These are phyloP conservation scores for Anas georgica DNA, from an alignment of 2,797 vertebrate genomes.

Conservation along the genomic window DNA sequence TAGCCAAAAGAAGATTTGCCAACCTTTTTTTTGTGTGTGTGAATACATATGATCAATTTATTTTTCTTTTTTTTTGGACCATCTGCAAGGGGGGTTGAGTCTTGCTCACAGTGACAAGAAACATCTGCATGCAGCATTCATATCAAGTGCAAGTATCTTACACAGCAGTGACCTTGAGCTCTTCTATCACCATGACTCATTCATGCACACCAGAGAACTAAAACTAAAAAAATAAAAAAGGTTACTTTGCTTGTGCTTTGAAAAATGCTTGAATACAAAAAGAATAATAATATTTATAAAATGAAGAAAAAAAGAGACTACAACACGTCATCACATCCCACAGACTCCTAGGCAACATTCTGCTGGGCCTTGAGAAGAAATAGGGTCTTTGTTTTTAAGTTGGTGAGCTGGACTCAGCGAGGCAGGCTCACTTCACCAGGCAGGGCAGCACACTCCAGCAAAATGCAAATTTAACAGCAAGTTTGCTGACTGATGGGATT, in stretches of 20 bases:
- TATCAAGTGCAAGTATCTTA: neutral
- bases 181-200: neutral
- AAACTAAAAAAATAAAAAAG: neutral
- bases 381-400: neutral
- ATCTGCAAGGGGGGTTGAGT: neutral
- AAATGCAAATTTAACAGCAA: neutral
- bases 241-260: neutral
- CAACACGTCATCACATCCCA: neutral
- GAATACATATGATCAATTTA: neutral
- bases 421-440: neutral
- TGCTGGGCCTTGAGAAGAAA: neutral
- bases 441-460: neutral
- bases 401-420: neutral
- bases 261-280: neutral
- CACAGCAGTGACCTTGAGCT: neutral
- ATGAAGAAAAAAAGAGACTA: neutral
- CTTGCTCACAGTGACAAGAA: neutral
- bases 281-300: neutral
- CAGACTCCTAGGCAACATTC: neutral
- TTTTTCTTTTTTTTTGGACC: neutral
- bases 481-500: neutral
- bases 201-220: neutral
- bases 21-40: neutral
- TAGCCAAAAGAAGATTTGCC: neutral
- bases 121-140: neutral